phyloP scores from a whole-genome alignment of 2,797 vertebrate genomes.

The Chrysocyon brachyurus region DNA sequence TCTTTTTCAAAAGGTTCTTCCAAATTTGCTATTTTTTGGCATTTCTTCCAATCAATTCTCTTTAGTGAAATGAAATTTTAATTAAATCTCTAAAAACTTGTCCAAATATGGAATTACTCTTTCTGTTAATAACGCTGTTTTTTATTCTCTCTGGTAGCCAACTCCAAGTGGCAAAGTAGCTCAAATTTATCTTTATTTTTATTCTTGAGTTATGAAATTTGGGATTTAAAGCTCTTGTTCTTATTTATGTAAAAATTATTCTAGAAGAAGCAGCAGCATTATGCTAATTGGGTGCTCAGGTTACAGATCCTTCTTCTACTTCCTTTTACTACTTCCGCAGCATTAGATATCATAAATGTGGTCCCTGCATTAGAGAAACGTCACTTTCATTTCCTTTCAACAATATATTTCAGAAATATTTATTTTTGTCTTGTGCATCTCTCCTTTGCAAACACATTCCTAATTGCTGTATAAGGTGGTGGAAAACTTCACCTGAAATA shows the following conservation, averaged over 20 bases:
- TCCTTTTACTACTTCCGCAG: not conserved
- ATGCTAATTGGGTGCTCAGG: not conserved
- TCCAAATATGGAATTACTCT: constrained; percentile 33
- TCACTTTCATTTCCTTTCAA: constrained; percentile 11
- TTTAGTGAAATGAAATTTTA: constrained; percentile 60
- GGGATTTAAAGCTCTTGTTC: not conserved
- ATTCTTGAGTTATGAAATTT: constrained; percentile 8
- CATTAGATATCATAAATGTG: not conserved
- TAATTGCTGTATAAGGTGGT: not conserved
- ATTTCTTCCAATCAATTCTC: constrained; percentile 62
- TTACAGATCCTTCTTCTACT: not conserved
- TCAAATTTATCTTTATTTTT: not conserved
- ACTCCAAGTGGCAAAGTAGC: not conserved
- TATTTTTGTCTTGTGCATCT: not conserved
- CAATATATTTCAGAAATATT: constrained; percentile 15
- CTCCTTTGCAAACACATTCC: not conserved
- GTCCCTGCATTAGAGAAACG: not conserved
- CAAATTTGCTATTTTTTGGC: constrained; percentile 41
- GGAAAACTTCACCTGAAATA: constrained; percentile 80
- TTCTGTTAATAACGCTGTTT: constrained; percentile 29
- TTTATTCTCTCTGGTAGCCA: constrained; percentile 52
- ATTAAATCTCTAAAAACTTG: constrained; percentile 50
- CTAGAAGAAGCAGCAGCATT: not conserved
- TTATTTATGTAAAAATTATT: not conserved
- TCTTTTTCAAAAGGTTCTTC: constrained; percentile 52